These are phyloP conservation scores for Zophobas morio DNA, from an alignment of 1,140 invertebrate species.

Conservation along the genomic window DNA sequence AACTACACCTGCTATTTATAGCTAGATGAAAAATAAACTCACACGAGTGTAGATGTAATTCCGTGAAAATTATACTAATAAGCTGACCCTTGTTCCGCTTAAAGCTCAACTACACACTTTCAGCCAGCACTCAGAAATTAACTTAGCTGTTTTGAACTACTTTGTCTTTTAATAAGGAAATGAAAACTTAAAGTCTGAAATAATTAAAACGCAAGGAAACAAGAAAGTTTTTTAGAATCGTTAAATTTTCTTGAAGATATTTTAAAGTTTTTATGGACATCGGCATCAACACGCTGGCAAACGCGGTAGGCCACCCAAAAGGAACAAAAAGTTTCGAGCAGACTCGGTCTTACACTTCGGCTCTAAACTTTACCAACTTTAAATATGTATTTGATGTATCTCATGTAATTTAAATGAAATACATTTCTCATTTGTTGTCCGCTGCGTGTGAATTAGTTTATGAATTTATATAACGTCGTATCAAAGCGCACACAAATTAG, in stretches of 20 bases:
- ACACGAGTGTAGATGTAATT: neutral
- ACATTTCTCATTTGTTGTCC: neutral
- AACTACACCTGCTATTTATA: too few species aligned
- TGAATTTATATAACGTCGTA: too few species aligned
- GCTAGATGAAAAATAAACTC: neutral
- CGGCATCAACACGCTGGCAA: slow-evolving; percentile 13
- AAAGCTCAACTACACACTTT: too few species aligned
- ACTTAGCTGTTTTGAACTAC: neutral
- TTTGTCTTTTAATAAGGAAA: slow-evolving; percentile 28
- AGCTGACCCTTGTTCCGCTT: too few species aligned
- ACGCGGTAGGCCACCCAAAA: slow-evolving; percentile 6
- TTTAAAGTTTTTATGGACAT: slow-evolving; percentile 34
- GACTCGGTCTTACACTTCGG: slow-evolving; percentile 10
- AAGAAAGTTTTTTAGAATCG: slow-evolving; percentile 18
- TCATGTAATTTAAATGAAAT: slow-evolving; percentile 15
- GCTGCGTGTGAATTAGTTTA: too few species aligned
- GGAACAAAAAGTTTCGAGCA: slow-evolving; percentile 21
- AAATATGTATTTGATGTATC: slow-evolving; percentile 20
- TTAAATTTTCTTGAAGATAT: slow-evolving; percentile 20
- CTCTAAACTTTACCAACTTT: slow-evolving; percentile 22
- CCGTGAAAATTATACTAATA: too few species aligned
- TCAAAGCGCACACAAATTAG: too few species aligned
- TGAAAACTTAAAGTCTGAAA: slow-evolving; percentile 9
- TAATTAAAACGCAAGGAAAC: slow-evolving; percentile 19
- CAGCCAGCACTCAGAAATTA: neutral